Percentiles rank a stretch among this genome's conserved stretches.
phyloP scores from a whole-genome alignment of 2,888 invertebrate species.

The Labia minor region DNA sequence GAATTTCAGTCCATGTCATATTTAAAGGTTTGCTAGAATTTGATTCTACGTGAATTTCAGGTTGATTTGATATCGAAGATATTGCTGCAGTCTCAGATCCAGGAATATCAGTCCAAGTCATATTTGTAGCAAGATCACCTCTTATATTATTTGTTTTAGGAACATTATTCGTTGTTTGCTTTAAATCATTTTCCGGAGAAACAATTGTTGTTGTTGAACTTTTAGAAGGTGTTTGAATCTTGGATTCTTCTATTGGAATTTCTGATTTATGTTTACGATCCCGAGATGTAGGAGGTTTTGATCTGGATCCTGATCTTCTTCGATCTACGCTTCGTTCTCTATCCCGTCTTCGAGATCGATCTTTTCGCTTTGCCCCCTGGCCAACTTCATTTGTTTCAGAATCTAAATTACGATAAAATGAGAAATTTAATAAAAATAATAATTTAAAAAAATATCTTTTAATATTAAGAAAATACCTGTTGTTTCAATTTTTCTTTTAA shows the following conservation, averaged over 20 bases:
- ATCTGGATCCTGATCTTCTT: conserved; percentile 16
- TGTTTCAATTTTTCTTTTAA: conserved; percentile 5
- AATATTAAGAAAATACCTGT: background rate
- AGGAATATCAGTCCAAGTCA: conserved; percentile 5
- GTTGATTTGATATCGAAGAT: background rate
- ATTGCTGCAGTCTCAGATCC: background rate
- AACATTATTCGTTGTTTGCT: background rate
- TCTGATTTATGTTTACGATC: background rate
- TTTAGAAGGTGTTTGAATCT: background rate
- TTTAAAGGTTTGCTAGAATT: background rate
- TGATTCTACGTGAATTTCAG: background rate
- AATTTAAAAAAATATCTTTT: too few species aligned
- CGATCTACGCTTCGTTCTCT: conserved; percentile 20
- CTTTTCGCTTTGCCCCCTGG: conserved; percentile 36
- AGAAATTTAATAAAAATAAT: background rate
- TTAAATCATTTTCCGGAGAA: background rate
- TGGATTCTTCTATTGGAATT: background rate
- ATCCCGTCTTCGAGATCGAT: conserved; percentile 20
- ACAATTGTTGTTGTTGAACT: background rate
- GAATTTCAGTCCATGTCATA: conserved; percentile 24
- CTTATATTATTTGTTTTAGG: background rate
- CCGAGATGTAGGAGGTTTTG: background rate
- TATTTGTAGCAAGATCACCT: conserved; percentile 1
- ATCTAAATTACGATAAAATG: background rate
- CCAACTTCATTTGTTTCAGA: conserved; percentile 45